Evolutionary conservation across 2,113 vertebrate genomes (phyloP), one percentile per base, ranked within the genome.

Genomic region (Cinclus mexicanus): DNA sequence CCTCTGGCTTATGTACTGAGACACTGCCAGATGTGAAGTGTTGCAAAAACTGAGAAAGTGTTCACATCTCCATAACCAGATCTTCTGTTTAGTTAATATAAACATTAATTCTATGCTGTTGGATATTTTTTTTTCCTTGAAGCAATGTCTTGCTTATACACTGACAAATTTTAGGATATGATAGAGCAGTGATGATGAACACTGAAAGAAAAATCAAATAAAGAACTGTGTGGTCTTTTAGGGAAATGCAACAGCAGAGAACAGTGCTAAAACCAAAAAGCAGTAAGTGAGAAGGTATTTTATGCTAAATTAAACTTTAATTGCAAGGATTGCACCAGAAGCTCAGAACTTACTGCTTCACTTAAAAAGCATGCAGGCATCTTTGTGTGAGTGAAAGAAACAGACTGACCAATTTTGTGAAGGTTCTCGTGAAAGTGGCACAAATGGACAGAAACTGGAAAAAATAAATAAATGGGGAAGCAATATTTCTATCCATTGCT

Each of bases 291-390:
- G 28, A 68, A 33, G 8, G 1, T 1, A 21, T 76, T 91, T 89
- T 31, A 49, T 85, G 70, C 22, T 72, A 60, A 91, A 68, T 84
- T 92, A 60, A 93, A 81, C 33, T 95, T 88, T 60, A 89, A 75
- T 95, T 93, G 53, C 52, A 25, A 64, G 21, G 37, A 50, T 83
- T 84, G 31, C n/a, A 94, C 50, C 33, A 77, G 74, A 12, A 84
- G 18, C 78, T 65, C 46, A 49, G 68, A 81, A 79, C 31, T 81
- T 7, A 76, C 28, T 83, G 69, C 46, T 83, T 76, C 46, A 57
- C 39, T 84, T 91, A 68, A 84, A 92, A 89, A 78, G 53, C 18
- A 31, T 44, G 35, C 19, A 78, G 5, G 22, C 42, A 16, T 65
- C 23, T 91, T 87, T 95, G n/a, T 76, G 21, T 33, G n/a, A 76